These are phyloP conservation scores for Caenorhabditis imperialis DNA, from an alignment of 2,888 invertebrate genomes.

Conservation along the genomic window DNA sequence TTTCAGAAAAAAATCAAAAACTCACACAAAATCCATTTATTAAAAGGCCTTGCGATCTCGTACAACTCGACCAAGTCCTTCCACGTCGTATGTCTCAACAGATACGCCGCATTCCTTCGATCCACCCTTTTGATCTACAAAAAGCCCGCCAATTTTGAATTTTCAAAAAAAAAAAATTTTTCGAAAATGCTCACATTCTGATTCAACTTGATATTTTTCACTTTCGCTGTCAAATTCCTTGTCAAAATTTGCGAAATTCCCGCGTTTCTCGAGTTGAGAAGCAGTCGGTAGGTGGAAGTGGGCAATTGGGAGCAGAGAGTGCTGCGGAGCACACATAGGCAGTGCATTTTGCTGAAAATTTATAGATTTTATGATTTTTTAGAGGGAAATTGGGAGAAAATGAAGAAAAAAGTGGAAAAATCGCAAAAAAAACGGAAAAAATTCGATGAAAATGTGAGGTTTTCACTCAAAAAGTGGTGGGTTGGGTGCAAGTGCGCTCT, in stretches of 20 bases:
- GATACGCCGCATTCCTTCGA: constrained; percentile 37
- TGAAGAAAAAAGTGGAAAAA: constrained; percentile 2
- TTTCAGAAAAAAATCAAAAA: background rate
- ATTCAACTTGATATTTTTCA: constrained; percentile 32
- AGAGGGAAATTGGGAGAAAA: constrained; percentile 2
- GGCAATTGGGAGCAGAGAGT: constrained; percentile 41
- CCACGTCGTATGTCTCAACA: constrained; percentile 43
- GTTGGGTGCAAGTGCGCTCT: background rate
- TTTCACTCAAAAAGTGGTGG: background rate
- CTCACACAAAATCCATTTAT: constrained; percentile 43
- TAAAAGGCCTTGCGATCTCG: constrained; percentile 38
- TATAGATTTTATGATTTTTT: background rate
- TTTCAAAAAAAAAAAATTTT: background rate
- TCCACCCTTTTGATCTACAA: constrained; percentile 34
- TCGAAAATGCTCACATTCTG: constrained; percentile 15
- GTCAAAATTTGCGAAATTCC: too few species aligned
- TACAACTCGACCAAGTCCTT: constrained; percentile 48
- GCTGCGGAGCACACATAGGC: constrained; percentile 20
- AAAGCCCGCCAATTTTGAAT: constrained; percentile 6
- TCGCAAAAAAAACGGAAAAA: constrained; percentile 1
- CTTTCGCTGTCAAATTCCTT: constrained; percentile 30
- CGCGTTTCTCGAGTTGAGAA: constrained; percentile 10
- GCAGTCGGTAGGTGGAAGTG: constrained; percentile 30
- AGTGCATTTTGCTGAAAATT: constrained; percentile 26
- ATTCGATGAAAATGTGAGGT: too few species aligned